phyloP scores from a whole-genome alignment of 2,113 vertebrate species.

The Mesoclemmys tuberculata region DNA sequence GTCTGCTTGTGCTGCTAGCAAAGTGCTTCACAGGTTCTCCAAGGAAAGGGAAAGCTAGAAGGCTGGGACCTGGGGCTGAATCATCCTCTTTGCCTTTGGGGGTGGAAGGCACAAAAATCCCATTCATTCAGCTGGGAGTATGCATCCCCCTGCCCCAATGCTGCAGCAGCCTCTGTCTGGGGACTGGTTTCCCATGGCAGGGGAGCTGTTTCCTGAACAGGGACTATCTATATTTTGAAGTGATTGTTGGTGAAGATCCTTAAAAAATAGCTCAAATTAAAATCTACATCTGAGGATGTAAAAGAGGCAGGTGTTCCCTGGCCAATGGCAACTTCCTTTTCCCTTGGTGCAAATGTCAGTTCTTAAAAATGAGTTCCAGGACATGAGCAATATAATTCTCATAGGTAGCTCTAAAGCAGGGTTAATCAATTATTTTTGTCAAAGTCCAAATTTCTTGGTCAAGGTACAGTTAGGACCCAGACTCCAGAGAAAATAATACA shows the following conservation, averaged over 20 bases:
- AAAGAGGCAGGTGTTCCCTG: not conserved
- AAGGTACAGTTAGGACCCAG: too few species aligned
- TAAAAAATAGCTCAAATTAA: not conserved
- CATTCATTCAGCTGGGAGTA: not conserved
- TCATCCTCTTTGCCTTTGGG: not conserved
- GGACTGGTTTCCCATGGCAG: not conserved
- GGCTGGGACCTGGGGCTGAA: not conserved
- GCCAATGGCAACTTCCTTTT: accelerated
- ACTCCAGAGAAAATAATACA: too few species aligned
- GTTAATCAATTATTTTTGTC: too few species aligned
- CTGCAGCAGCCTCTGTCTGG: not conserved
- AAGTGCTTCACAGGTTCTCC: not conserved
- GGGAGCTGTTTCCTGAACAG: not conserved
- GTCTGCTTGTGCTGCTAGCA: not conserved
- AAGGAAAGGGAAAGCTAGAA: not conserved
- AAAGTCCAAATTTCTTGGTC: too few species aligned
- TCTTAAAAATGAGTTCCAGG: not conserved
- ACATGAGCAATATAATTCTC: not conserved
- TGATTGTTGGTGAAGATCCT: not conserved
- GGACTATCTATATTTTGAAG: not conserved
- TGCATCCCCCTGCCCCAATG: not conserved
- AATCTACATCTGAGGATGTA: not conserved
- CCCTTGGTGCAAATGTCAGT: not conserved
- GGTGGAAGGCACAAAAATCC: not conserved
- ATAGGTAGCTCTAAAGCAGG: too few species aligned